A percentile compares a stretch with the other conserved stretches of the same genome.
Evolutionary conservation across 2,888 invertebrate species (phyloP).

Genomic region (Azorinus chamasolen): DNA sequence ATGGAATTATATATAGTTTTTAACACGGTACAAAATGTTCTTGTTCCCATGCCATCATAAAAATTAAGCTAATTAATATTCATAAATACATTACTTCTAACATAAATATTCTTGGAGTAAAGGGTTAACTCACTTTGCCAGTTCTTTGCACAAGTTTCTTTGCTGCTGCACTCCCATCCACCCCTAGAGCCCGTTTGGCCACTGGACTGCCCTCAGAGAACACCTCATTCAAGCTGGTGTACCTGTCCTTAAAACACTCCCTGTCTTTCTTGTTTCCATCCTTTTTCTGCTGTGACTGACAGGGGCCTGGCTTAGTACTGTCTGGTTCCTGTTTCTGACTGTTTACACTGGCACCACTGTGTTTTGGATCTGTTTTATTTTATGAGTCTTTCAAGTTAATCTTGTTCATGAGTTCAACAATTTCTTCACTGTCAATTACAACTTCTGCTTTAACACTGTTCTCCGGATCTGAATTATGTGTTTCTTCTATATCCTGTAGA

Average conservation of each 20-base stretch:
- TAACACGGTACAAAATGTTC: too few relatives aligned
- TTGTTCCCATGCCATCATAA: too few relatives aligned
- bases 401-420: conserved; percentile 33
- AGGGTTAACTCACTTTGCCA: conserved; percentile 83
- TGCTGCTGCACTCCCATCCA: conserved; percentile 55
- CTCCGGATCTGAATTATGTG: conserved; percentile 12
- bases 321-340: conserved; percentile 4
- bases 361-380: not conserved
- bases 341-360: not conserved
- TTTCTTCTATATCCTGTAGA: conserved; percentile 63
- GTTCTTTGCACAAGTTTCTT: conserved; percentile 85
- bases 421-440: conserved; percentile 73
- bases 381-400: too few relatives aligned
- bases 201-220: conserved; percentile 67
- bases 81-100: too few relatives aligned
- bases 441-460: conserved; percentile 72
- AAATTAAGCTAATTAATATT: too few relatives aligned
- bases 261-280: conserved; percentile 4
- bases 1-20: too few relatives aligned
- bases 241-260: conserved; percentile 41
- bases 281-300: conserved; percentile 9
- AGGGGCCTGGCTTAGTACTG: not conserved
- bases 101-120: too few relatives aligned
- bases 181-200: conserved; percentile 65
- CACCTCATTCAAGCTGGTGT: conserved; percentile 70